Conservation (phyloP, 2,113 vertebrate genomes). For the Pitta sordida region DNA sequence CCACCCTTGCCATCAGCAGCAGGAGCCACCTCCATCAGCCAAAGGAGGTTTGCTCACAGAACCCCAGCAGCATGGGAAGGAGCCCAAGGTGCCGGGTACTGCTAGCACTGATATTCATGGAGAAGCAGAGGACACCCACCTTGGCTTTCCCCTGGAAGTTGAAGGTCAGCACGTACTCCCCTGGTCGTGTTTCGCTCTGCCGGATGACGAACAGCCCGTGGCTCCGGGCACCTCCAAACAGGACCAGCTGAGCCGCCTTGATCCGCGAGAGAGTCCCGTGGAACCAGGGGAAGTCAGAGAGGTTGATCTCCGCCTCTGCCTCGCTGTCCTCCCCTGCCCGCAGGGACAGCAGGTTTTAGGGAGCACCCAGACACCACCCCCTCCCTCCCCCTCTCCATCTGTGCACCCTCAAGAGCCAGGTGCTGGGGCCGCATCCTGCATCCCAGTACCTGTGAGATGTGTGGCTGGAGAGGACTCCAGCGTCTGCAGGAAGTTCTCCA, state of each 20-base stretch:
- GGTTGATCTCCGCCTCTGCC: slow-evolving; percentile 70
- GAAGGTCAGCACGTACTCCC: slow-evolving; percentile 97
- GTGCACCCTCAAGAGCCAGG: neutral
- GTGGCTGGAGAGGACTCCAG: slow-evolving; percentile 77
- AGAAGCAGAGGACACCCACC: slow-evolving; percentile 67
- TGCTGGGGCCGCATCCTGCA: neutral
- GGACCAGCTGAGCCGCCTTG: slow-evolving; percentile 91
- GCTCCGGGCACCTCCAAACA: slow-evolving; percentile 85
- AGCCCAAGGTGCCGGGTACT: neutral
- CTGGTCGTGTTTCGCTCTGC: slow-evolving; percentile 92
- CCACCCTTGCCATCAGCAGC: neutral
- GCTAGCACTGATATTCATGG: neutral
- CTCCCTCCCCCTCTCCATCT: neutral
- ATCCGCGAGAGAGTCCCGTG: slow-evolving; percentile 91
- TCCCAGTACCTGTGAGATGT: slow-evolving; percentile 72
- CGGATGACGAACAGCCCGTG: slow-evolving; percentile 96
- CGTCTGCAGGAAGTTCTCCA: slow-evolving; percentile 90
- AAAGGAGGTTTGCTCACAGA: neutral
- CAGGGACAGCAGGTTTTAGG: neutral
- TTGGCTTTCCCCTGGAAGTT: slow-evolving; percentile 99
- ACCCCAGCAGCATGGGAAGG: neutral
- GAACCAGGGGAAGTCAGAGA: slow-evolving; percentile 92
- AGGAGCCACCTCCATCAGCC: neutral
- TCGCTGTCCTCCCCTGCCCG: slow-evolving; percentile 64
- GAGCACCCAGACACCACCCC: fast-evolving